Base-by-base conservation (phyloP, 92 coral and sea anemone genomes). In the Zoanthus solanderi region DNA sequence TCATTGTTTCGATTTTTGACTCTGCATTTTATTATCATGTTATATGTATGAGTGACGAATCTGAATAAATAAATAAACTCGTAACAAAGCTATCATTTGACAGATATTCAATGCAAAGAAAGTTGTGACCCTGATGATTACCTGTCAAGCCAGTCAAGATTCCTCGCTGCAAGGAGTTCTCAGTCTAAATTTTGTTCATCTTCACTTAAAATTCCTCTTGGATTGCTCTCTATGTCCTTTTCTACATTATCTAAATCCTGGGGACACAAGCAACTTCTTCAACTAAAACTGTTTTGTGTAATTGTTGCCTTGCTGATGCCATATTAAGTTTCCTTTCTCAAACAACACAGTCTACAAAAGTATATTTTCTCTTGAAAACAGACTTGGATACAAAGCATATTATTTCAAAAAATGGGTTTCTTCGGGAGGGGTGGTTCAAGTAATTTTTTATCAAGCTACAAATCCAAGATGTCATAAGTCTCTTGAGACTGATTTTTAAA, bases 261-360 rank as follows among this genome's bases (percentile, higher is more conserved):
- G 76, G 9, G 1, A 71, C 11, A 7, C 44, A 71, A 34, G 16
- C 16, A 16, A 42, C 50, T 74, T 46, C 42, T 52, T 75, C 79
- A 75, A 29, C 42, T 18, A 58, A 18, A 75, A 75, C 14, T 45
- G 79, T 46, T 75, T 32, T 75, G 79, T 17, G 79, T 75, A 58
- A 75, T 75, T 34, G 14, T 52, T 47, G 18, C 18, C 79, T 75
- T 75, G n/a, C 79, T 14, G 79, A 75, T 8, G 58, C 79, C 60
- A 75, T 74, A 42, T 75, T 75, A 7, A 30, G 9, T 23, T 23
- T 23, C 23, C 23, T 23, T 23, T 23, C 23, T 23, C 23, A 23
- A 23, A 23, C 23, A 23, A 23, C 23, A 23, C 23, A 23, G 23
- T 23, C 23, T 23, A 23, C 23, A 23, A 23, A 23, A 23, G 23